Percentiles rank a stretch among this genome's conserved stretches.
These are phyloP conservation scores for Anastrepha obliqua DNA, from an alignment of 1,140 invertebrate genomes.

Conservation along the genomic window DNA sequence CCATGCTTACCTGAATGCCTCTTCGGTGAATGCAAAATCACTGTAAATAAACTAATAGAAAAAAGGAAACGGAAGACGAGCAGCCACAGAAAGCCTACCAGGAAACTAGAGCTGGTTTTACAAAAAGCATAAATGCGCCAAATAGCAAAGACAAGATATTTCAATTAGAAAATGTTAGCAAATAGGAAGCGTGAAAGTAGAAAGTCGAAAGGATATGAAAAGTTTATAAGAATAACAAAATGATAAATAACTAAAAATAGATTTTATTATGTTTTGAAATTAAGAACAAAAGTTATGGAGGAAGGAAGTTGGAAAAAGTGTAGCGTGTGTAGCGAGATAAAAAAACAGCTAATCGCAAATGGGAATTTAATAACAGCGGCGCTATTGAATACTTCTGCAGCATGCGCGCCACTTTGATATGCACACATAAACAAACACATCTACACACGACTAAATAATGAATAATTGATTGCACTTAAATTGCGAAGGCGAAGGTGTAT, in stretches of 20 bases:
- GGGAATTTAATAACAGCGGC: constrained; percentile 12
- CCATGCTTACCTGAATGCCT: not conserved
- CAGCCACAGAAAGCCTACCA: not conserved
- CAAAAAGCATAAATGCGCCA: not conserved
- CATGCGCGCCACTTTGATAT: no score
- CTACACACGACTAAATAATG: not conserved
- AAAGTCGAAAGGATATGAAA: not conserved
- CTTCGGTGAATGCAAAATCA: not conserved
- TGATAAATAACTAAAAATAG: not conserved
- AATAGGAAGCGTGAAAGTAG: not conserved
- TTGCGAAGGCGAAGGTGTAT: constrained; percentile 19
- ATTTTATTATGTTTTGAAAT: no score
- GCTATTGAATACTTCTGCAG: not conserved
- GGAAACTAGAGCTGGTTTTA: constrained; percentile 14
- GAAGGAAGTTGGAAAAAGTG: not conserved
- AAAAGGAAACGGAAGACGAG: not conserved
- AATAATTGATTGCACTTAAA: constrained; percentile 48
- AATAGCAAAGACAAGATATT: constrained; percentile 8
- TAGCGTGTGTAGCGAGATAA: not conserved
- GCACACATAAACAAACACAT: no score
- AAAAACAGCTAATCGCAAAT: constrained; percentile 17
- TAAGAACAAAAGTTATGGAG: not conserved
- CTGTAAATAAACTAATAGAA: not conserved
- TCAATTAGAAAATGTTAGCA: constrained; percentile 6
- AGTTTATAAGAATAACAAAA: not conserved